Conservation (phyloP, 2,797 vertebrate genomes). For the Coccyzus lansbergi region DNA sequence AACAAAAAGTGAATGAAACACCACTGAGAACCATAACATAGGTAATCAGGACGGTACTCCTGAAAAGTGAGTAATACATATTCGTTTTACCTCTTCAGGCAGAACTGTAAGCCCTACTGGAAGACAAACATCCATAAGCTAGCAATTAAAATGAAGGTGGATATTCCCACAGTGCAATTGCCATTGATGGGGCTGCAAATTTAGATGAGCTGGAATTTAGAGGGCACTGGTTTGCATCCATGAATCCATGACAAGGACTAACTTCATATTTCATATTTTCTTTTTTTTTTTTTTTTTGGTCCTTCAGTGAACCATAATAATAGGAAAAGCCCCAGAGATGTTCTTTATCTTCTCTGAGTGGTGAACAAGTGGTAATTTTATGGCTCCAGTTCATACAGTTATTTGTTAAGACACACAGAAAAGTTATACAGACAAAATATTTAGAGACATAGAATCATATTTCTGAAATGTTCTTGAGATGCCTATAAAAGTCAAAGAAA, state of each 20-base stretch:
- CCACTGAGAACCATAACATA: not conserved
- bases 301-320: not conserved
- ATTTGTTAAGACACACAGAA: not conserved
- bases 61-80: not conserved
- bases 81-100: not conserved
- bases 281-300: not conserved
- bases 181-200: not conserved
- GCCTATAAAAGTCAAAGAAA: not conserved
- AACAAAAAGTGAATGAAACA: not conserved
- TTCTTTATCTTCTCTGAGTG: not conserved
- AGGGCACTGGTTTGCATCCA: not conserved
- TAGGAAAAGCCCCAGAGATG: not conserved
- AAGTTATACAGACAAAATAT: not conserved
- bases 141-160: not conserved
- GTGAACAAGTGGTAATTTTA: no score
- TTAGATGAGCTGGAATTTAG: not conserved
- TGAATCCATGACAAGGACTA: not conserved
- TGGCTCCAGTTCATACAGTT: no score
- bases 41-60: not conserved
- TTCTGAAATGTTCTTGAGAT: not conserved
- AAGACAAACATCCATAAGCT: not conserved
- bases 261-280: not conserved
- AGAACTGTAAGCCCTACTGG: not conserved
- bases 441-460: not conserved
- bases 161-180: not conserved